Percentiles rank a stretch among this genome's conserved stretches.
These are phyloP conservation scores for Pseudanteris insignis DNA, from an alignment of 2,888 invertebrate species.

Conservation along the genomic window DNA sequence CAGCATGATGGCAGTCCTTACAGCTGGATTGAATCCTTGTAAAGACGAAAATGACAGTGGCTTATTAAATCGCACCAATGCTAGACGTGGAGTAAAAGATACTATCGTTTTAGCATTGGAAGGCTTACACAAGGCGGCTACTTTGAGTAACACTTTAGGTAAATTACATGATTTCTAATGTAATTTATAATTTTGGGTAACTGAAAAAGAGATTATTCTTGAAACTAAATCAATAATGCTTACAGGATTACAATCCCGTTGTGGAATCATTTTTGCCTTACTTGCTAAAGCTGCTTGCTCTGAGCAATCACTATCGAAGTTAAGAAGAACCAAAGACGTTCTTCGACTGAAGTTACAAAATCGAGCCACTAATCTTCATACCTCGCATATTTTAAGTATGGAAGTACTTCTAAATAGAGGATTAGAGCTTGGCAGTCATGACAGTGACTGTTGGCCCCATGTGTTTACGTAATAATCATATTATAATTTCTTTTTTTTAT, in stretches of 20 bases:
- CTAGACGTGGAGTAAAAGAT: slow-evolving; percentile 73
- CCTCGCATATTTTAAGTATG: slow-evolving; percentile 90
- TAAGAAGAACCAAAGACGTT: slow-evolving; percentile 64
- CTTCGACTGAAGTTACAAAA: slow-evolving; percentile 66
- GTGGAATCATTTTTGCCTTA: slow-evolving; percentile 87
- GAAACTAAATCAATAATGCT: slow-evolving; percentile 4
- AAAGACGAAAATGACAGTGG: slow-evolving; percentile 62
- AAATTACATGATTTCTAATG: background rate
- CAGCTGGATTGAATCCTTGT: slow-evolving; percentile 70
- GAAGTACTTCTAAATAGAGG: slow-evolving; percentile 89
- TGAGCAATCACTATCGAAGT: slow-evolving; percentile 67
- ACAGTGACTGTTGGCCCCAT: slow-evolving; percentile 94
- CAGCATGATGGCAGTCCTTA: slow-evolving; percentile 87
- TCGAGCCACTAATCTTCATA: slow-evolving; percentile 79
- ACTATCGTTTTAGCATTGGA: slow-evolving; percentile 88
- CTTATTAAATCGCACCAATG: slow-evolving; percentile 57
- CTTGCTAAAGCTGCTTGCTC: slow-evolving; percentile 91
- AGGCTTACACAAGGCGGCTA: slow-evolving; percentile 90
- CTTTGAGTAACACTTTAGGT: slow-evolving; percentile 86
- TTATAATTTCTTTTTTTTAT: slow-evolving; percentile 4
- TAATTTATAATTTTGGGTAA: no score
- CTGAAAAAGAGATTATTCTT: no score
- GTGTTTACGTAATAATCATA: slow-evolving; percentile 77
- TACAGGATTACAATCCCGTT: slow-evolving; percentile 83
- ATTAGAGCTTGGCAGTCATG: slow-evolving; percentile 90